Percentiles rank a stretch among this genome's conserved stretches.
Conservation (phyloP, 2,888 invertebrate genomes). For the Drosophila sordidapex region DNA sequence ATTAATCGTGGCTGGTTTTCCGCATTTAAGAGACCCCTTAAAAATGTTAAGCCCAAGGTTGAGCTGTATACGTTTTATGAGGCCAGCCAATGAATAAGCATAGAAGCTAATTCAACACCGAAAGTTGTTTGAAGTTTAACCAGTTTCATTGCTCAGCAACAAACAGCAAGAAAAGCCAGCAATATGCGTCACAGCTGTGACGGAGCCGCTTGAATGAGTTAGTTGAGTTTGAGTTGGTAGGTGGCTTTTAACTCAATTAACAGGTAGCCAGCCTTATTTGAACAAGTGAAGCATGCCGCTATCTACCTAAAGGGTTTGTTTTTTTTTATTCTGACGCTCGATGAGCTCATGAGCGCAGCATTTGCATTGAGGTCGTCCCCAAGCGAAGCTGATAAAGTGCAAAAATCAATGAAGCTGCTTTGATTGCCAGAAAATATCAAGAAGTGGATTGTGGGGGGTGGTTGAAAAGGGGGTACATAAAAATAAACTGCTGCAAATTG, state of each 20-base stretch:
- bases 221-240: conserved; percentile 14
- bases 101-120: conserved; percentile 21
- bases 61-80: conserved; percentile 13
- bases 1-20: conserved; percentile 7
- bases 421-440: conserved; percentile 43
- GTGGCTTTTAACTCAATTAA: conserved; percentile 42
- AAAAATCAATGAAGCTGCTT: conserved; percentile 73
- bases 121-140: conserved; percentile 31
- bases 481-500: conserved; percentile 58
- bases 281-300: conserved; percentile 22
- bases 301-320: conserved; percentile 15
- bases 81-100: conserved; percentile 10
- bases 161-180: conserved; percentile 1
- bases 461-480: conserved; percentile 28
- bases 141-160: conserved; percentile 38
- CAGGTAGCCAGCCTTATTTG: conserved; percentile 41
- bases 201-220: conserved; percentile 39
- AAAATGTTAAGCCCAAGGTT: conserved; percentile 22
- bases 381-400: conserved; percentile 78
- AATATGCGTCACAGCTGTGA: conserved; percentile 49
- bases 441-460: conserved; percentile 5
- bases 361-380: conserved; percentile 57
- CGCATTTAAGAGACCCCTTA: conserved; percentile 24
- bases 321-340: conserved; percentile 24
- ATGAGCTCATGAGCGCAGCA: conserved; percentile 61